These are phyloP conservation scores for Illadopsis cleaveri DNA, from an alignment of 2,113 vertebrate genomes.

Conservation along the genomic window DNA sequence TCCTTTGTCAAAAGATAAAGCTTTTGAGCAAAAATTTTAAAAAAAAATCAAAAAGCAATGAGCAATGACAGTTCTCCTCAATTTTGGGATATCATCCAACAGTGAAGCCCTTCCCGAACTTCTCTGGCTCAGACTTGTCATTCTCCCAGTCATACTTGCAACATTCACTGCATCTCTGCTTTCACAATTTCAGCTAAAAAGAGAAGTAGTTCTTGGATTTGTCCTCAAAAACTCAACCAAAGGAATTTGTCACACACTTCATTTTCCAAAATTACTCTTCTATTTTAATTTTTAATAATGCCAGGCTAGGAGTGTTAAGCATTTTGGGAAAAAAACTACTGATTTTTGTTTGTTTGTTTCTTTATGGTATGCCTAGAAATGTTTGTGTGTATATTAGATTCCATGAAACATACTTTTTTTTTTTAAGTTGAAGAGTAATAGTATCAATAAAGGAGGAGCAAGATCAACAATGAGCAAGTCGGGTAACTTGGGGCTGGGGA, in stretches of 20 bases:
- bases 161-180: not conserved
- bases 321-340: fast-evolving
- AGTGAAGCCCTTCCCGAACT: not conserved
- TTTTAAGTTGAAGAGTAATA: not conserved
- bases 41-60: not conserved
- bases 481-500: not conserved
- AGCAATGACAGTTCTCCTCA: not conserved
- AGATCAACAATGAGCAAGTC: not conserved
- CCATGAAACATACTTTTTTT: not conserved
- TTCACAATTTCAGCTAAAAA: not conserved
- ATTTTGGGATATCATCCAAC: not conserved
- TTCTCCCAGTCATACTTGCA: not conserved
- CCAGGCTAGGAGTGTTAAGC: not conserved
- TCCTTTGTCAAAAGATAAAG: not conserved
- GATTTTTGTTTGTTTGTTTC: not conserved
- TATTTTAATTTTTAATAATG: not conserved
- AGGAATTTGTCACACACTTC: not conserved
- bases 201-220: not conserved
- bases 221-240: not conserved
- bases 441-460: not conserved
- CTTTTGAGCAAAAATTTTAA: not conserved
- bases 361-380: not conserved
- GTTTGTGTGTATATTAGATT: not conserved
- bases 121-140: not conserved
- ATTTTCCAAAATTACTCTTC: not conserved